Evolutionary conservation across 2,888 invertebrate genomes (phyloP), one percentile per base, ranked within the genome.

Genomic region (Gisinianus flammeolus): DNA sequence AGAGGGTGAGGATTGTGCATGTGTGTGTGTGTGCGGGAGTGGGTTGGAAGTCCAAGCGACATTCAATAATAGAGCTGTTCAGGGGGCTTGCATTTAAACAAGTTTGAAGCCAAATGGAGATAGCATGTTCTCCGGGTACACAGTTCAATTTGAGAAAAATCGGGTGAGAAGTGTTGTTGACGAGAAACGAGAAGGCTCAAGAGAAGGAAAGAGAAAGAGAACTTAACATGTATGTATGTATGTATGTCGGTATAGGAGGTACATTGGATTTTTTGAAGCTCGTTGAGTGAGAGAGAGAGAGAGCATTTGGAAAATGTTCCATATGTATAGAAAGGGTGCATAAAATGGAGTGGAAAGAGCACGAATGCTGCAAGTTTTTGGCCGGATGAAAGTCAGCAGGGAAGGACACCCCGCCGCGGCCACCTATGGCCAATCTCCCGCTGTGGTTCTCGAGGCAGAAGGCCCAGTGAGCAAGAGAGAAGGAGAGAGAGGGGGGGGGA

Each of bases 401-500:
- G 80, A 81, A 76, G 77, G 79, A 80, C 64, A 52, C 80, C 84
- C 82, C 79, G 84, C 79, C 77, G 83, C 78, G 83, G 81, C 82
- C 84, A 84, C 84, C 84, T 84, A 83, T 80, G 83, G 84, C 81
- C 72, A 67, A 79, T 77, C 79, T 78, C 84, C 83, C 81, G 82
- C 83, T 82, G 84, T 82, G 83, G 4, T 22, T 26, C 84, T 84
- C 84, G 83, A 84, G 83, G 82, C 84, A 81, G 79, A 75, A 79
- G 80, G 54, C 54, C n/a, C 6, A 62, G 22, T 22, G 26, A 5
- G 26, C 62, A 22, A 10, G n/a, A 6, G 62, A 62, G 62, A 62
- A 10, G 22, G 62, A 62, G 22, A 62, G 62, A 62, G 62, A 6
- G 22, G 26, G 12, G 62, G 26, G 22, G 4, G 22, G 24, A 62